phyloP scores from a whole-genome alignment of 1,140 invertebrate species.

The Manduca sexta region DNA sequence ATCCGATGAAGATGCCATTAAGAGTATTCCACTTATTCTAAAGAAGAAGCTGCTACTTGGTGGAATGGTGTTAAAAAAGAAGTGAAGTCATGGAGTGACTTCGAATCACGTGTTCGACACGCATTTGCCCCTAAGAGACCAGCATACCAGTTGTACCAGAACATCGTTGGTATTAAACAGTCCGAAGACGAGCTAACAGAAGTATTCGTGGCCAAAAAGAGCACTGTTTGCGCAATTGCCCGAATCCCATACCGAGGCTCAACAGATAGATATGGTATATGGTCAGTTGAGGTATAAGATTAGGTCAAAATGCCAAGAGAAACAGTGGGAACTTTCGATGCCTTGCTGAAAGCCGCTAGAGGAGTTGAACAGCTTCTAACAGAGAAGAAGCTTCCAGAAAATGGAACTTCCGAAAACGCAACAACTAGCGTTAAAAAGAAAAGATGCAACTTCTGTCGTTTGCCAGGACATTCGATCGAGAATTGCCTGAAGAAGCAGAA shows the following conservation, averaged over 20 bases:
- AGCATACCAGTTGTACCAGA: background rate
- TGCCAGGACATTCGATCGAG: background rate
- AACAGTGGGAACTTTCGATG: background rate
- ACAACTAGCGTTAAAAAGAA: background rate
- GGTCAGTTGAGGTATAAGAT: background rate
- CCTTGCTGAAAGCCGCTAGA: background rate
- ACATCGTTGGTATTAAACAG: background rate
- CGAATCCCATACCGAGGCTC: background rate
- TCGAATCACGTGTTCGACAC: background rate
- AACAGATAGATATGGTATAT: background rate
- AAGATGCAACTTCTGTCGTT: background rate
- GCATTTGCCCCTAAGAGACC: background rate
- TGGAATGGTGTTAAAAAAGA: background rate
- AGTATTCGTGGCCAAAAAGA: background rate
- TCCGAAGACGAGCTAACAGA: background rate
- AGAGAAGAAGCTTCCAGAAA: background rate
- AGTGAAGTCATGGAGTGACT: background rate
- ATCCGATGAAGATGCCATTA: conserved; percentile 2
- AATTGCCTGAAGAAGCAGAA: background rate
- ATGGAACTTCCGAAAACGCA: background rate
- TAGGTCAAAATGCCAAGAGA: background rate
- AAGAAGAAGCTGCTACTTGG: background rate
- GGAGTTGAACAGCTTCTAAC: background rate
- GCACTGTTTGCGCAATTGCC: background rate
- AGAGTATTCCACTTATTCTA: background rate